Evolutionary conservation across 2,113 vertebrate genomes (phyloP).

Genomic region (Saccopteryx bilineata): DNA sequence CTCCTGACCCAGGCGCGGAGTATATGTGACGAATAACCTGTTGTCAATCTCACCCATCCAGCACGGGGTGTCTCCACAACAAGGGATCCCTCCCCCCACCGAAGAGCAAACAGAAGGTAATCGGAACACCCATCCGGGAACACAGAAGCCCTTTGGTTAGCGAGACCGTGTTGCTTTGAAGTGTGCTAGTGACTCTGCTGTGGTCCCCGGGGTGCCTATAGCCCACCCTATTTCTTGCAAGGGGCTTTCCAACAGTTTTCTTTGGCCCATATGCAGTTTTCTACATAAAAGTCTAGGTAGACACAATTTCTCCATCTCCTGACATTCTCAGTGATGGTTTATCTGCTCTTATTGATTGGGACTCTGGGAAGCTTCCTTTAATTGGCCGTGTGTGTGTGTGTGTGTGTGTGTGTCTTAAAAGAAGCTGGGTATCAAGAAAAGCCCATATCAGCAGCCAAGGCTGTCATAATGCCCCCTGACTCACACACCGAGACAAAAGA

Average conservation of each 20-base stretch:
- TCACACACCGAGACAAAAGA: background rate
- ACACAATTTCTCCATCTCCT: constrained; percentile 41
- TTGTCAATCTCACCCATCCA: background rate
- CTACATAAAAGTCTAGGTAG: background rate
- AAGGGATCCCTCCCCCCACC: background rate
- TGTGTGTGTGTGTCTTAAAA: background rate
- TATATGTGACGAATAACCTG: background rate
- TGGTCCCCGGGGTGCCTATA: background rate
- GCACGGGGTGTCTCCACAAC: background rate
- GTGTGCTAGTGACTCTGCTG: background rate
- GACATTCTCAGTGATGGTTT: constrained; percentile 68
- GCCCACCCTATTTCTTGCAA: background rate
- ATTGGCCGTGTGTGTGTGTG: background rate
- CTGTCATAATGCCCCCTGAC: background rate
- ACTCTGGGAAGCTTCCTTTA: constrained; percentile 64
- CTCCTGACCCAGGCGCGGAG: background rate
- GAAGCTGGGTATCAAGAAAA: constrained; percentile 38
- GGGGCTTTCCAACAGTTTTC: background rate
- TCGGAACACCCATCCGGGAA: background rate
- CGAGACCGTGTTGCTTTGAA: background rate
- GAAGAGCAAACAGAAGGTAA: background rate
- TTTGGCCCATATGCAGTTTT: constrained; percentile 14
- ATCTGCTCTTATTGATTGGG: constrained; percentile 68
- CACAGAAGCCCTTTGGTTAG: background rate
- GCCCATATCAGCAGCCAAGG: background rate